Evolutionary conservation across 2,797 vertebrate species (phyloP).

Genomic region (Choloepus didactylus): DNA sequence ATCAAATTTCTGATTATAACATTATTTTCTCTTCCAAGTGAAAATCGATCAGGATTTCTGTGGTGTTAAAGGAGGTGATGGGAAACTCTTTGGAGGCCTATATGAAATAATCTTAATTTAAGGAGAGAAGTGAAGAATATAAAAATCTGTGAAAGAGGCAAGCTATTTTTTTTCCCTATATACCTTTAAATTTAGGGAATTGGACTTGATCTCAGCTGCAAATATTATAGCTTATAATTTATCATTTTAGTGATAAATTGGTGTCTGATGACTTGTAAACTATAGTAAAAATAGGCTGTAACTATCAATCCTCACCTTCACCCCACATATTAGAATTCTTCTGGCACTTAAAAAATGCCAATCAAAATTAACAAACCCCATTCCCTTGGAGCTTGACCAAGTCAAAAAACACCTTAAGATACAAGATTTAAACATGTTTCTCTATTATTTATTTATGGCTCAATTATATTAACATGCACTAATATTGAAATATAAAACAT

Average conservation of each 20-base stretch:
- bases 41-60: background rate
- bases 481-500: conserved; percentile 70
- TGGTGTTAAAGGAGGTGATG: background rate
- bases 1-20: conserved; percentile 5
- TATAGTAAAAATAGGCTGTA: conserved; percentile 85
- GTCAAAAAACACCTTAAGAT: conserved; percentile 77
- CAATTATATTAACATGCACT: conserved; percentile 80
- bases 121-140: conserved; percentile 12
- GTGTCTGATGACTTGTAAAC: conserved; percentile 85
- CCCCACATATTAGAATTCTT: conserved; percentile 78
- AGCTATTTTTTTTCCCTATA: conserved; percentile 40
- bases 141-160: conserved; percentile 55
- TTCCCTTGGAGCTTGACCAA: conserved; percentile 75
- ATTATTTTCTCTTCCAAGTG: conserved; percentile 45
- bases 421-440: conserved; percentile 68
- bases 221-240: conserved; percentile 84
- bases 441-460: conserved; percentile 69
- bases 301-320: conserved; percentile 84
- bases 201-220: conserved; percentile 83
- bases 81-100: background rate
- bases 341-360: conserved; percentile 73
- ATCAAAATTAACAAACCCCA: conserved; percentile 60
- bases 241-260: conserved; percentile 87
- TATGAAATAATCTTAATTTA: conserved; percentile 52
- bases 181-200: conserved; percentile 62